Conservation (phyloP, 2,797 vertebrate species). For the Channa striata region DNA sequence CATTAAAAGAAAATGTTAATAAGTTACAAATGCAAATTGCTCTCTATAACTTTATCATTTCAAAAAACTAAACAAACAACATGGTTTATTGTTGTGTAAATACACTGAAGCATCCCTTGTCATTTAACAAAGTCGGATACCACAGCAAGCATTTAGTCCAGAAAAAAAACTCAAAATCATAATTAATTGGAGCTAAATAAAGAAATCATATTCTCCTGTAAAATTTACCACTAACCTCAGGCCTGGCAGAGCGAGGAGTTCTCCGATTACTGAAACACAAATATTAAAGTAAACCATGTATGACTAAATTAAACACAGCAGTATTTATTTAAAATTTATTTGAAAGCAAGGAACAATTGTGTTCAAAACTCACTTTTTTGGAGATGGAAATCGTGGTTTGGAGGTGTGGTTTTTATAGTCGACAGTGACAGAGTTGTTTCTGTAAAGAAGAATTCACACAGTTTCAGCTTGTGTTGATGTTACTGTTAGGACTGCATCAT, state of each 20-base stretch:
- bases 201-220: too few species aligned
- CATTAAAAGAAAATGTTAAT: constrained; percentile 1
- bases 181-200: too few species aligned
- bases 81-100: too few species aligned
- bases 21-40: background rate
- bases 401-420: background rate
- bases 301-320: background rate
- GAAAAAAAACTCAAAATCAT: too few species aligned
- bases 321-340: background rate
- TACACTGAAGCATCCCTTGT: background rate
- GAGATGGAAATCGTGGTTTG: constrained; percentile 47
- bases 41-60: background rate
- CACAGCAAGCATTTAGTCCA: too few species aligned
- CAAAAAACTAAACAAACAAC: background rate
- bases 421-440: constrained; percentile 19
- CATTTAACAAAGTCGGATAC: background rate
- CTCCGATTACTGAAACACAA: constrained; percentile 39
- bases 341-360: background rate
- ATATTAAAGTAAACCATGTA: background rate
- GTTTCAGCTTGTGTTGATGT: background rate
- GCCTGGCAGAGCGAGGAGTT: background rate
- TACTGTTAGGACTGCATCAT: background rate
- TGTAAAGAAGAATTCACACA: constrained; percentile 3
- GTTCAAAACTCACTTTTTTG: constrained; percentile 46
- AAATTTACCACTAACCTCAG: background rate